Base-by-base conservation (phyloP, 2,797 vertebrate species). In the Danio choprae region DNA sequence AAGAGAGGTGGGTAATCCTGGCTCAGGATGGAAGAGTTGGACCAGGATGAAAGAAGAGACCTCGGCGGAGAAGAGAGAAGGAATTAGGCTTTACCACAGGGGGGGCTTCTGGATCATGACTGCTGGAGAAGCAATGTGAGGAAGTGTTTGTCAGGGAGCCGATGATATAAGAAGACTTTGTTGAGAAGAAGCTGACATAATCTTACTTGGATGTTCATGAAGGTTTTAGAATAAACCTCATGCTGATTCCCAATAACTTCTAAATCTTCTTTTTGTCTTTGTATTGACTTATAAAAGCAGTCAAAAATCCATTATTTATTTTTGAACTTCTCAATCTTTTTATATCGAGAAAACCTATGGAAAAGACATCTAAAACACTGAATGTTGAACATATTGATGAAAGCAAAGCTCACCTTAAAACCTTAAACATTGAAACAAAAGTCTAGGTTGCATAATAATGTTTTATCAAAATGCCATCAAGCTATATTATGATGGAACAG, bases 1-100 rank as follows among this genome's bases (percentile, higher is more conserved):
- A 55, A 71, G 60, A 72, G 69, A 55, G 72, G 69, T 40, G 76
- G 70, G 83, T 81, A 83, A 80, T 84, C 77, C 65, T 50, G 55
- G 38, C 58, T 48, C 58, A 65, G 72, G 58, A 75, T 16, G 67
- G 46, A 55, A 36, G 60, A 41, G 76, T 62, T 77, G 58, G 81
- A 77, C 64, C 1, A 65, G 41, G 70, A 84, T 81, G 72, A 83
- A 80, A 81, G 63, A 56, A 75, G 51, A 75, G 55, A 75, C 12
- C 48, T 68, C 63, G 44, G 68, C 10, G 15, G 51, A 74, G 69
- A 71, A 41, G 18, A 81, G 48, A 80, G 55, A 69, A 46, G 75
- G 74, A 68, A 73, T 78, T 70, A 83, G 74, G 70, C 62, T 77
- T 77, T 78, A 51, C 41, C 72, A 65, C 22, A 2, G 29, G 64